phyloP scores from a whole-genome alignment of 2,113 vertebrate species.

The Oncorhynchus keta region DNA sequence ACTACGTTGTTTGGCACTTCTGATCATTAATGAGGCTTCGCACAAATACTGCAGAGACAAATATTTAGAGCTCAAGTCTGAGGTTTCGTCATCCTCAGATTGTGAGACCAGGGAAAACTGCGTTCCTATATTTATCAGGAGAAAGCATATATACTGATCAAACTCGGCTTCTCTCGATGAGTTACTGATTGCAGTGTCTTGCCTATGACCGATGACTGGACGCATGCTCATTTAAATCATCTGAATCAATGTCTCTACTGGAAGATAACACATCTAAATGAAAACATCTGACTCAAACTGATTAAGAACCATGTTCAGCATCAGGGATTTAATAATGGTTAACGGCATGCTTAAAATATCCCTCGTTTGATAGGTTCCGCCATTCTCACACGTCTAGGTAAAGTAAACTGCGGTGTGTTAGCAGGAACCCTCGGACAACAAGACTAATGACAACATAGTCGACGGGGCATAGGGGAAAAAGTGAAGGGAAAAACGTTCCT shows the following conservation, averaged over 20 bases:
- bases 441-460: constrained; percentile 24
- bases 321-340: constrained; percentile 53
- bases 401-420: constrained; percentile 33
- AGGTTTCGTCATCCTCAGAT: constrained; percentile 67
- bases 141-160: constrained; percentile 49
- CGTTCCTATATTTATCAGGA: constrained; percentile 57
- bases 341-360: constrained; percentile 65
- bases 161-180: constrained; percentile 55
- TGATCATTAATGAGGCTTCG: constrained; percentile 71
- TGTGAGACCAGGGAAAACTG: constrained; percentile 57
- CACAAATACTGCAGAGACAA: constrained; percentile 71
- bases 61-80: constrained; percentile 70
- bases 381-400: constrained; percentile 47
- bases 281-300: constrained; percentile 80
- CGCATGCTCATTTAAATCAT: constrained; percentile 78
- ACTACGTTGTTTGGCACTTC: constrained; percentile 70
- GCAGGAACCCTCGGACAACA: constrained; percentile 19
- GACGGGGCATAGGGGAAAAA: not conserved
- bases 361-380: constrained; percentile 59
- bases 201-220: constrained; percentile 71
- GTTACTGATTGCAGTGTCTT: constrained; percentile 59
- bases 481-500: not conserved
- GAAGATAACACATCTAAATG: constrained; percentile 67
- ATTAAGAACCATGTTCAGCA: constrained; percentile 70
- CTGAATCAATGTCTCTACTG: constrained; percentile 69